A percentile compares a stretch with the other conserved stretches of the same genome.
Evolutionary conservation across 1,140 invertebrate species (phyloP).

Genomic region (Atta texana): DNA sequence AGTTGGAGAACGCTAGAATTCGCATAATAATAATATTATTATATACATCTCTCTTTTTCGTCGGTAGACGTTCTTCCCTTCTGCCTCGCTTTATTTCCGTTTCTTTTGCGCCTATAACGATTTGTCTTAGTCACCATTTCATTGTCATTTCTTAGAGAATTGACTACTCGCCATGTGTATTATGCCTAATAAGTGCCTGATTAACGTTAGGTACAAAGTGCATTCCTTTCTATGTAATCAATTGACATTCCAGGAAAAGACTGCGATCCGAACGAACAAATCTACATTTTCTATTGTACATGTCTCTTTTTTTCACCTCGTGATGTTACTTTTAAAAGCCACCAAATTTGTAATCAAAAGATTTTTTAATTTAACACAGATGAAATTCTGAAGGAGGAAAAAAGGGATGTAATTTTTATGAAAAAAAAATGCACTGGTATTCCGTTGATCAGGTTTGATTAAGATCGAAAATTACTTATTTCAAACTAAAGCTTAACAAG

Average conservation of each 20-base stretch:
- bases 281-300: background rate
- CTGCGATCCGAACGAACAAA: conserved; percentile 3
- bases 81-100: conserved; percentile 23
- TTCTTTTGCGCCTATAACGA: background rate
- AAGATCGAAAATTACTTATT: background rate
- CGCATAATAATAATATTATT: conserved; percentile 35
- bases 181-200: conserved; percentile 46
- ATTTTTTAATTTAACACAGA: background rate
- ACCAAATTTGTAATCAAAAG: background rate
- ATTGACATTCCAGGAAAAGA: conserved; percentile 35
- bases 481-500: background rate
- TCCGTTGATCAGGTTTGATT: background rate
- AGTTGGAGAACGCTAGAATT: background rate
- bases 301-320: background rate
- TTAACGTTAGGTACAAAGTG: background rate
- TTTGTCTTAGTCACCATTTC: background rate
- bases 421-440: background rate
- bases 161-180: background rate
- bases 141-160: conserved; percentile 10
- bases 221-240: conserved; percentile 20
- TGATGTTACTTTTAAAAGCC: background rate
- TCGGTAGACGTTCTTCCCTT: background rate
- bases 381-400: background rate
- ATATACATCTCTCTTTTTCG: conserved; percentile 1
- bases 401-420: background rate